A percentile compares a stretch with the other conserved stretches of the same genome.
These are phyloP conservation scores for Pollenia amentaria DNA, from an alignment of 2,888 invertebrate genomes.

Conservation along the genomic window DNA sequence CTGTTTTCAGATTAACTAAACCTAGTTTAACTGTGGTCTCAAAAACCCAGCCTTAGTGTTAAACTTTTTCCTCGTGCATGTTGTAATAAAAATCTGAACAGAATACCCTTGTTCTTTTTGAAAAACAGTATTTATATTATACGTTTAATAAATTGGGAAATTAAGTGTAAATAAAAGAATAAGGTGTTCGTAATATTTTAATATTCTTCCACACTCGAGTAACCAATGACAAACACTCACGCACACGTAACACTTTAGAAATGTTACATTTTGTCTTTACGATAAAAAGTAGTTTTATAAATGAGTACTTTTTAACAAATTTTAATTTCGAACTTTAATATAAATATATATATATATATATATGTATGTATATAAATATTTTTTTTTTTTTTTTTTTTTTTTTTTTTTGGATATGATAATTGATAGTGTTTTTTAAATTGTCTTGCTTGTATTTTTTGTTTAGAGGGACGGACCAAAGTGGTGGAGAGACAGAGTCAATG, in stretches of 20 bases:
- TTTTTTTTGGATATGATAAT: neutral
- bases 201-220: conserved; percentile 5
- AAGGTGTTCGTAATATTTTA: neutral
- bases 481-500: conserved; percentile 2
- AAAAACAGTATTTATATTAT: conserved; percentile 22
- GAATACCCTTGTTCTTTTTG: neutral
- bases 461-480: neutral
- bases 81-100: no score
- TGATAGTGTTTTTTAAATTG: neutral
- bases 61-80: no score
- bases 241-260: conserved; percentile 51
- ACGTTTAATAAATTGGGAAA: conserved; percentile 16
- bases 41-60: no score
- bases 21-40: no score
- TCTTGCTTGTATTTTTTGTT: neutral
- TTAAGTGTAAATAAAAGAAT: conserved; percentile 26
- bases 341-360: no score
- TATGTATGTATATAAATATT: no score
- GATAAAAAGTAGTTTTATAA: conserved; percentile 7
- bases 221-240: conserved; percentile 73
- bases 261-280: neutral
- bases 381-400: neutral
- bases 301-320: conserved; percentile 6
- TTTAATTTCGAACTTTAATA: conserved; percentile 13
- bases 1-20: no score